phyloP scores from a whole-genome alignment of 2,797 vertebrate species.

The Trachurus trachurus region DNA sequence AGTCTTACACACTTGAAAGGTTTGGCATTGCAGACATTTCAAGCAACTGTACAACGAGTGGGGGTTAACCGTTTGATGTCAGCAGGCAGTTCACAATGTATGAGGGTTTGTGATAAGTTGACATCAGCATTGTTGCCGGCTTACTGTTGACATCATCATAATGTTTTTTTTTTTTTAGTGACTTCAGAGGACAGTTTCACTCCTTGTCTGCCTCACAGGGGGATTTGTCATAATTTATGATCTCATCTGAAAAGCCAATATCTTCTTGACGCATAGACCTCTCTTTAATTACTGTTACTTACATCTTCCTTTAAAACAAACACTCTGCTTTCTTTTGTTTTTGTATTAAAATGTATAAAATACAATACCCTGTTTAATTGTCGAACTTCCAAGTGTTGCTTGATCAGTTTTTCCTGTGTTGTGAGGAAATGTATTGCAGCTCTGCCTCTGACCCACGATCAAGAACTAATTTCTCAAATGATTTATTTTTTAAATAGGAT shows the following conservation, averaged over 20 bases:
- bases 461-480: neutral
- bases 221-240: slow-evolving; percentile 31
- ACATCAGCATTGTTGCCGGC: slow-evolving; percentile 53
- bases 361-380: slow-evolving; percentile 5
- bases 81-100: slow-evolving; percentile 38
- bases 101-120: slow-evolving; percentile 38
- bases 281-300: slow-evolving; percentile 22
- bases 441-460: neutral
- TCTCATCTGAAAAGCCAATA: slow-evolving; percentile 20
- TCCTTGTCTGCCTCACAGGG: slow-evolving; percentile 9
- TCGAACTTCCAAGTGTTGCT: neutral
- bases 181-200: slow-evolving; percentile 48
- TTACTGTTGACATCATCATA: slow-evolving; percentile 59
- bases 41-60: slow-evolving; percentile 15
- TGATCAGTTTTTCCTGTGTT: neutral
- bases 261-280: neutral
- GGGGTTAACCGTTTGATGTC: slow-evolving; percentile 34
- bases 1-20: slow-evolving; percentile 7
- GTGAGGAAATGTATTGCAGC: neutral
- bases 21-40: slow-evolving; percentile 24
- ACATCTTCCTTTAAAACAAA: slow-evolving; percentile 14
- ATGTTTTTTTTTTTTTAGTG: slow-evolving; percentile 28
- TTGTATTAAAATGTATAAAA: slow-evolving; percentile 59
- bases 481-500: neutral
- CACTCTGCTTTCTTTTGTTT: slow-evolving; percentile 33